Percentiles rank a stretch among this genome's conserved stretches.
These are phyloP conservation scores for Glaucomys volans DNA, from an alignment of 2,113 vertebrate genomes.

Conservation along the genomic window DNA sequence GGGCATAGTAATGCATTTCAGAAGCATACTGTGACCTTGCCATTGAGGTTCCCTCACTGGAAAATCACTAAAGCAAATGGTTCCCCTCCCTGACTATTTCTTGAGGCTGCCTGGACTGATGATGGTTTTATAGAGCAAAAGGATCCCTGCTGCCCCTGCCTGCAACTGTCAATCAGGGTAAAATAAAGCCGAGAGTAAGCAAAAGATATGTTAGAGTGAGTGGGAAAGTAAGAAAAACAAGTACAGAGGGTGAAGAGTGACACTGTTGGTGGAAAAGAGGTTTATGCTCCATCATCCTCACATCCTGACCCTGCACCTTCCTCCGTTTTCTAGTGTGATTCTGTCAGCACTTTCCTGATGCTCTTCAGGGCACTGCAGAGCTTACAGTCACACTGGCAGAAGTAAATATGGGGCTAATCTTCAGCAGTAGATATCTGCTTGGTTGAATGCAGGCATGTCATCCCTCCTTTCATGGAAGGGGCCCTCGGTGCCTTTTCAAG, in stretches of 20 bases:
- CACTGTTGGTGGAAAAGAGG: not conserved
- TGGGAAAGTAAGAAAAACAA: not conserved
- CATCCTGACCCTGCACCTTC: not conserved
- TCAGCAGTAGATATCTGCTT: slow-evolving; percentile 56
- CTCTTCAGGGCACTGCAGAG: slow-evolving; percentile 63
- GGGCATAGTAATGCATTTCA: not conserved
- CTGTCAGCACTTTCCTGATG: slow-evolving; percentile 85
- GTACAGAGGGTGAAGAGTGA: not conserved
- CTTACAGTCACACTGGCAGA: slow-evolving; percentile 88
- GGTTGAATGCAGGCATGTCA: too few relatives aligned
- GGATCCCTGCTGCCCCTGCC: too few relatives aligned
- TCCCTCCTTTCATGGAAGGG: slow-evolving; percentile 88
- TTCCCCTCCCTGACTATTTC: not conserved
- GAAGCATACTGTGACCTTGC: not conserved
- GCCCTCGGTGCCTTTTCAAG: slow-evolving; percentile 89
- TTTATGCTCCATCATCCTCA: not conserved
- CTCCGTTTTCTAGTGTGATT: not conserved
- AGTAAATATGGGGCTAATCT: slow-evolving; percentile 87
- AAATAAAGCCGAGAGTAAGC: not conserved
- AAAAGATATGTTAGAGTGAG: not conserved
- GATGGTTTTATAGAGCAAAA: not conserved
- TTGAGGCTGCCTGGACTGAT: not conserved
- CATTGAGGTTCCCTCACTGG: not conserved
- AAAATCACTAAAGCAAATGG: not conserved
- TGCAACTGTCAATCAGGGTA: not conserved